Evolutionary conservation across 23 tunicate species (phyloP).

Genomic region (Ciona savignyi): DNA sequence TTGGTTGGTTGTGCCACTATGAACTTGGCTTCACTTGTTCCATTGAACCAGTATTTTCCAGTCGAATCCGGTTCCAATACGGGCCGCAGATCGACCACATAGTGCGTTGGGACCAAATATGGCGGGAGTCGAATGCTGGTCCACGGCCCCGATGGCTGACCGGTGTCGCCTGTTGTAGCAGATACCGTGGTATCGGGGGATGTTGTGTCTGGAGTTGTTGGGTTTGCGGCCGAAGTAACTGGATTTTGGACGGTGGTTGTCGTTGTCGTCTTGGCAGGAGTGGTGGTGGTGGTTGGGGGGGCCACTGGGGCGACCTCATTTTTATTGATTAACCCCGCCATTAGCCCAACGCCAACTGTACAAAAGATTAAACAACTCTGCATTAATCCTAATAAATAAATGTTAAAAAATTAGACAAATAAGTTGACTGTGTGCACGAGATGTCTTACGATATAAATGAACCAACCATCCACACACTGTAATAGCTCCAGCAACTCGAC

Average conservation of each 20-base stretch:
- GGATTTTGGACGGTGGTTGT: conserved; percentile 23
- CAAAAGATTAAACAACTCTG: conserved; percentile 1
- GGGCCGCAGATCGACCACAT: conserved; percentile 50
- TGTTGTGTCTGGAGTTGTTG: background rate
- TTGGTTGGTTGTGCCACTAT: conserved; percentile 9
- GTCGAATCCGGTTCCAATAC: conserved; percentile 16
- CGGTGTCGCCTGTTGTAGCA: too few species aligned
- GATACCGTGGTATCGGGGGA: conserved; percentile 2
- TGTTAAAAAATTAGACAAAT: too few species aligned
- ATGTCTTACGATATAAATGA: too few species aligned
- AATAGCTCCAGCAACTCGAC: too few species aligned
- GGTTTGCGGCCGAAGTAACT: conserved; percentile 18
- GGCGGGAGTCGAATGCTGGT: conserved; percentile 27
- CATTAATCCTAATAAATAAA: too few species aligned
- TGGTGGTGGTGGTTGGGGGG: background rate
- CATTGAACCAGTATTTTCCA: too few species aligned
- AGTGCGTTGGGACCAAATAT: conserved; percentile 30
- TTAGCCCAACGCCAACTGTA: conserved; percentile 25
- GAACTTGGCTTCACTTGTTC: conserved; percentile 25
- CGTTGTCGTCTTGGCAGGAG: too few species aligned
- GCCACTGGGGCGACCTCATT: conserved; percentile 6
- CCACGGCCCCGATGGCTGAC: conserved; percentile 26
- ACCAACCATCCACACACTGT: too few species aligned
- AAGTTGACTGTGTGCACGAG: too few species aligned
- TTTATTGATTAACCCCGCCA: conserved; percentile 25